phyloP scores from a whole-genome alignment of 2,888 invertebrate genomes.

The Tetragonula carbonaria region DNA sequence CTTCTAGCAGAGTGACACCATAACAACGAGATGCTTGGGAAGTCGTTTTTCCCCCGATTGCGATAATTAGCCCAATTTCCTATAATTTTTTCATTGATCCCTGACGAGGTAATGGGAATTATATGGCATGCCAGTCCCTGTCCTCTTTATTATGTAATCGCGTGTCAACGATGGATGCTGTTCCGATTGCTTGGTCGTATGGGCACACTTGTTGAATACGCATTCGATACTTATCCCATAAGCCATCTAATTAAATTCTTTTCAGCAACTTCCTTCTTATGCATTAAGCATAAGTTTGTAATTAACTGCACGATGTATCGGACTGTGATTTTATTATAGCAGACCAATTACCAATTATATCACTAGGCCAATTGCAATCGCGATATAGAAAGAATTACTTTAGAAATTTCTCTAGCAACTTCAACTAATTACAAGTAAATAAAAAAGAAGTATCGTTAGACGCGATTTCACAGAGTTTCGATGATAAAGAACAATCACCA shows the following conservation, averaged over 20 bases:
- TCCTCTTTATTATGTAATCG: conserved; percentile 61
- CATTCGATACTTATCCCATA: not conserved
- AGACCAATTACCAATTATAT: too few relatives aligned
- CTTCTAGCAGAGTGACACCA: not conserved
- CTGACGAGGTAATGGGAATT: conserved; percentile 63
- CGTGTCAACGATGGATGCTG: conserved; percentile 24
- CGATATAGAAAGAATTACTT: too few relatives aligned
- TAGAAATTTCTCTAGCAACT: too few relatives aligned
- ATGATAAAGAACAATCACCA: too few relatives aligned
- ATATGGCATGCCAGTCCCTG: conserved; percentile 38
- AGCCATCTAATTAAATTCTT: not conserved
- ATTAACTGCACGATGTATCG: not conserved
- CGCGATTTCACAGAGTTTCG: too few relatives aligned
- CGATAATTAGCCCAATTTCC: conserved; percentile 51
- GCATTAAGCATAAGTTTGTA: not conserved
- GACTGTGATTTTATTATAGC: too few relatives aligned
- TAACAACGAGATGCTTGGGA: not conserved
- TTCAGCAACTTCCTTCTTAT: not conserved
- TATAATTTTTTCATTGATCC: conserved; percentile 59
- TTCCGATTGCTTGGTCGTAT: conserved; percentile 42
- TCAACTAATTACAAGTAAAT: too few relatives aligned
- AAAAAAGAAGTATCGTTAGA: too few relatives aligned
- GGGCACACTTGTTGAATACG: conserved; percentile 35
- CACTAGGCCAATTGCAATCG: too few relatives aligned
- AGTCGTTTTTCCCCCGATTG: conserved; percentile 18